Base-by-base conservation (phyloP, 1,140 invertebrate species). In the Zophobas morio region DNA sequence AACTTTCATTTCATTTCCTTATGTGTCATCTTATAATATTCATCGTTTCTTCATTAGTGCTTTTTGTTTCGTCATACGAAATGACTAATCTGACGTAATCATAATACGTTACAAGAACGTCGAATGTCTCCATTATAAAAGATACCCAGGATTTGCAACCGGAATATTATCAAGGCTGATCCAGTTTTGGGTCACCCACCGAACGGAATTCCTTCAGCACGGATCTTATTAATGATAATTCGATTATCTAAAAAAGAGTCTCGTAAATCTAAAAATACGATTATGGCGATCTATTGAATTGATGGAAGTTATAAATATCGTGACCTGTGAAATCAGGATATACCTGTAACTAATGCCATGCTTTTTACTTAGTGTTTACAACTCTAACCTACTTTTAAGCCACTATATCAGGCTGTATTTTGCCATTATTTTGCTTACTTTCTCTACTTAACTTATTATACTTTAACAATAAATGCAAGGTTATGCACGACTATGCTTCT, bases 121-220 rank as follows among this genome's bases (percentile, higher is more conserved):
- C n/a, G 42, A 63, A 63, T 63, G 49, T 20, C n/a, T 51, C 20
- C 49, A 51, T 51, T 51, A 51, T n/a, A 46, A 46, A 51, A 2
- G 34, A 32, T 66, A 42, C 36, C 39, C 20, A 66, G 60, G 37
- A 66, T 66, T 66, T 66, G 60, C 60, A 66, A 66, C 60, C 60
- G 60, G 60, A 66, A 66, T 66, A 42, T 40, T n/a, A 39, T 42
- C 60, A 66, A 66, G 60, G 60, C 8, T 66, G 60, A n/a, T 66
- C 60, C 60, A 66, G 60, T 66, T 66, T 66, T 66, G 20, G 60
- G 60, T 66, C 60, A 66, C 60, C 39, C 20, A 51, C 49, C 8
- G 60, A 66, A 37, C 39, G 60, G 60, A 66, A 42, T 66, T 42
- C 39, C 60, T 66, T 20, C 39, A 57, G 49, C 20, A 4, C 20